A percentile compares a stretch with the other conserved stretches of the same genome.
phyloP scores from a whole-genome alignment of 2,797 vertebrate genomes.

The Bryconaethiops microstoma region DNA sequence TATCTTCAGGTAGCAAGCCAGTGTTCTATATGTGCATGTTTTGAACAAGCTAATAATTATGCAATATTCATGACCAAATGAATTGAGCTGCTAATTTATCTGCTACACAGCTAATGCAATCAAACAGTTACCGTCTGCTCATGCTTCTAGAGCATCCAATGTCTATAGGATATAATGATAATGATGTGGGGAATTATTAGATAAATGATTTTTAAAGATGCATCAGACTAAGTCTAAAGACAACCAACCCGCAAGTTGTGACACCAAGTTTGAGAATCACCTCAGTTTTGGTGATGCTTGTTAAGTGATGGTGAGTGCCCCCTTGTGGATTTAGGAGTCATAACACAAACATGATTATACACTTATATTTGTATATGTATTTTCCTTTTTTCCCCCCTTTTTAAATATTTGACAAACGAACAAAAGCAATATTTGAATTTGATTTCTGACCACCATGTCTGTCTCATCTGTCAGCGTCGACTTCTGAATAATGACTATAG shows the following conservation, averaged over 20 bases:
- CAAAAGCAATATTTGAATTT: no score
- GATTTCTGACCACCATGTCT: no score
- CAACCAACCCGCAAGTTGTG: neutral
- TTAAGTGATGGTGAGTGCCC: neutral
- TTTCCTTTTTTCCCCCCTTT: no score
- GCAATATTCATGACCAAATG: neutral
- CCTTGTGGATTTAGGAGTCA: neutral
- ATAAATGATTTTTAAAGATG: no score
- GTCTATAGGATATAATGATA: no score
- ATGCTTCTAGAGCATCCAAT: neutral
- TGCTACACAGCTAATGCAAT: no score
- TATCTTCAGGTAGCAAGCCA: neutral
- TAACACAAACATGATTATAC: neutral
- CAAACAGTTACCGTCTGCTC: neutral
- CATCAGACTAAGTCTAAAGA: neutral
- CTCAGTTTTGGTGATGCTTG: neutral
- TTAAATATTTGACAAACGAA: no score
- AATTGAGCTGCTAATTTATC: neutral
- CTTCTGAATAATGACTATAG: no score
- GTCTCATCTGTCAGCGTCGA: no score
- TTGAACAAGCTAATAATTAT: neutral
- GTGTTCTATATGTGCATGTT: neutral
- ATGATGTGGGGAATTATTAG: no score
- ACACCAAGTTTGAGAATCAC: neutral
- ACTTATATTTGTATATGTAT: no score